Conservation (phyloP, 2,888 invertebrate genomes). For the Tubulanus polymorphus region DNA sequence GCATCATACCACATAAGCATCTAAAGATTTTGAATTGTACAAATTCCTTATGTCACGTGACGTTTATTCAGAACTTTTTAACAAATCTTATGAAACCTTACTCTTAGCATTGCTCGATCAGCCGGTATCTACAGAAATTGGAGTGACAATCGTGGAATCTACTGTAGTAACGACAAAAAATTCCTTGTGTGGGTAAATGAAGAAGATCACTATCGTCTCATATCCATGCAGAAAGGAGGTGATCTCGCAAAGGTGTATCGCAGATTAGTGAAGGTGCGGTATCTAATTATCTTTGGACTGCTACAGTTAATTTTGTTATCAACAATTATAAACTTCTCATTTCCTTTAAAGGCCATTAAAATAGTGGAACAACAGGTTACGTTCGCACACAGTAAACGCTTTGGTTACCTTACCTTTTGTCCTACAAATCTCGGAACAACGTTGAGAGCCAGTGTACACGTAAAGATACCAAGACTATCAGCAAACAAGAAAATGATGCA, state of each 20-base stretch:
- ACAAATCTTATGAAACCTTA: no score
- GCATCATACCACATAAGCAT: no score
- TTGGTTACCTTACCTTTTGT: slow-evolving; percentile 74
- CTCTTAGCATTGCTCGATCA: no score
- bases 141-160: slow-evolving; percentile 91
- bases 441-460: slow-evolving; percentile 92
- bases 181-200: slow-evolving; percentile 88
- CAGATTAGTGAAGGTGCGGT: neutral
- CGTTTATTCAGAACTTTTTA: no score
- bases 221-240: slow-evolving; percentile 65
- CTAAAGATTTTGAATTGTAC: no score
- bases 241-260: slow-evolving; percentile 26
- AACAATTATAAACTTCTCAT: slow-evolving; percentile 1
- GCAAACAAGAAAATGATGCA: slow-evolving; percentile 57
- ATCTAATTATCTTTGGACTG: no score
- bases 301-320: no score
- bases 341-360: slow-evolving; percentile 7
- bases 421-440: slow-evolving; percentile 80
- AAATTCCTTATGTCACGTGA: no score
- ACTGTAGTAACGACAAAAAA: slow-evolving; percentile 72
- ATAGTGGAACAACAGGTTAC: neutral
- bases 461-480: slow-evolving; percentile 62
- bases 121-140: slow-evolving; percentile 57
- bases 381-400: neutral
- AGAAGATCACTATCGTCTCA: slow-evolving; percentile 81